Percentiles rank a stretch among this genome's conserved stretches.
phyloP scores from a whole-genome alignment of 2,888 invertebrate species.

The Apodemia zela region DNA sequence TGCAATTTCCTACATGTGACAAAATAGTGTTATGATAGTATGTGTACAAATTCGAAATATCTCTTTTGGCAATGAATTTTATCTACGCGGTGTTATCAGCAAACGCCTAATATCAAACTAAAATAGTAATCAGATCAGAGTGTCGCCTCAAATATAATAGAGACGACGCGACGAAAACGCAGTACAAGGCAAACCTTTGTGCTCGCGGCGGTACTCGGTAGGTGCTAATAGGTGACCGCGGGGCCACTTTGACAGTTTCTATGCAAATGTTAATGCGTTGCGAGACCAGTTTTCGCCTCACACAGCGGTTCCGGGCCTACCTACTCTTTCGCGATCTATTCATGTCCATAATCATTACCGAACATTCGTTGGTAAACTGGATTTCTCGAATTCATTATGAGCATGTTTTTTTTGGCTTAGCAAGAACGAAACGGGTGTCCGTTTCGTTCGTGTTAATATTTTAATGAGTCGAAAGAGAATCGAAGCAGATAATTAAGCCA shows the following conservation, averaged over 20 bases:
- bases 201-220: conserved; percentile 42
- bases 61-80: conserved; percentile 5
- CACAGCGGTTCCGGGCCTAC: conserved; percentile 70
- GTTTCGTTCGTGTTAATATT: conserved; percentile 14
- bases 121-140: conserved; percentile 19
- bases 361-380: conserved; percentile 55
- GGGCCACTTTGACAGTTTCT: conserved; percentile 76
- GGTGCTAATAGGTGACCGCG: conserved; percentile 68
- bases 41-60: not conserved
- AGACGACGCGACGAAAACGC: conserved; percentile 25
- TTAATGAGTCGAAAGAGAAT: not conserved
- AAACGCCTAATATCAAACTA: conserved; percentile 14
- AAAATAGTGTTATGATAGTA: too few species aligned
- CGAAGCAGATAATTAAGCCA: not conserved
- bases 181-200: conserved; percentile 23
- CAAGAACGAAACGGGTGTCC: conserved; percentile 28
- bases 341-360: conserved; percentile 58
- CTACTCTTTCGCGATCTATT: conserved; percentile 59
- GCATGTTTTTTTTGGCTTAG: conserved; percentile 30
- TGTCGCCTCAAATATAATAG: conserved; percentile 20
- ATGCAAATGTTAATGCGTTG: conserved; percentile 76
- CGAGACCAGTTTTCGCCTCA: conserved; percentile 72
- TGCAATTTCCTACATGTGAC: too few species aligned
- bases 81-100: conserved; percentile 1
- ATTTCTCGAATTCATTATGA: conserved; percentile 47